A percentile compares a stretch with the other conserved stretches of the same genome.
phyloP scores from a whole-genome alignment of 2,888 invertebrate species.

The Eudemis profundana region DNA sequence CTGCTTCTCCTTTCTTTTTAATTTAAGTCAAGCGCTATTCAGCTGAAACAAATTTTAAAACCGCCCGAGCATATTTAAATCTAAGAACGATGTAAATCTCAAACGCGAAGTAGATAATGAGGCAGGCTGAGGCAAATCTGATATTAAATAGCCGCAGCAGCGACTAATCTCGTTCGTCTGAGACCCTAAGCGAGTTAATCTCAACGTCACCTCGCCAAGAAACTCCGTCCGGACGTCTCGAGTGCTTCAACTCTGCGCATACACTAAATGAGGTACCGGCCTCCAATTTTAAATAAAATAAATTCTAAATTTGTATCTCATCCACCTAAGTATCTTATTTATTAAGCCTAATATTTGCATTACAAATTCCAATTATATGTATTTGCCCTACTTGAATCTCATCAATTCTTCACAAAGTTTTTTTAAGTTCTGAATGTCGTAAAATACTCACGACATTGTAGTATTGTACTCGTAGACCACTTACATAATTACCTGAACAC shows the following conservation, averaged over 20 bases:
- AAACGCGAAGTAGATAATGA: slow-evolving; percentile 59
- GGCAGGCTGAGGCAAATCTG: slow-evolving; percentile 76
- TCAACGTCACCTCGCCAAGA: slow-evolving; percentile 41
- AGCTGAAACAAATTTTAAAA: slow-evolving; percentile 13
- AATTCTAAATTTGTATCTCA: slow-evolving; percentile 15
- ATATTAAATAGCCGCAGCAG: slow-evolving; percentile 78
- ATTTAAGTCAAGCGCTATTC: slow-evolving; percentile 11
- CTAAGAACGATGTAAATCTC: slow-evolving; percentile 44
- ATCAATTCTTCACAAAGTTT: neutral
- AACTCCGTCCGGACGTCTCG: slow-evolving; percentile 35
- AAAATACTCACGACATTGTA: neutral
- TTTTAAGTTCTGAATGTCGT: neutral
- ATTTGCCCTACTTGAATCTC: no score
- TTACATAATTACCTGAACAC: slow-evolving; percentile 13
- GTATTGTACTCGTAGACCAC: neutral
- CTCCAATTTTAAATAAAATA: slow-evolving; percentile 11
- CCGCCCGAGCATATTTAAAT: slow-evolving; percentile 19
- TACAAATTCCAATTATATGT: no score
- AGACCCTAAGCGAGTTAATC: slow-evolving; percentile 78
- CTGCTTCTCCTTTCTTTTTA: no score
- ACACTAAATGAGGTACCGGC: slow-evolving; percentile 24
- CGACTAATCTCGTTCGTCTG: slow-evolving; percentile 80
- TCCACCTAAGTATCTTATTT: no score
- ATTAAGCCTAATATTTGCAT: no score
- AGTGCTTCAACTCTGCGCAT: slow-evolving; percentile 24